Base-by-base conservation (phyloP, 2,888 invertebrate genomes). In the Calameuta idolon region DNA sequence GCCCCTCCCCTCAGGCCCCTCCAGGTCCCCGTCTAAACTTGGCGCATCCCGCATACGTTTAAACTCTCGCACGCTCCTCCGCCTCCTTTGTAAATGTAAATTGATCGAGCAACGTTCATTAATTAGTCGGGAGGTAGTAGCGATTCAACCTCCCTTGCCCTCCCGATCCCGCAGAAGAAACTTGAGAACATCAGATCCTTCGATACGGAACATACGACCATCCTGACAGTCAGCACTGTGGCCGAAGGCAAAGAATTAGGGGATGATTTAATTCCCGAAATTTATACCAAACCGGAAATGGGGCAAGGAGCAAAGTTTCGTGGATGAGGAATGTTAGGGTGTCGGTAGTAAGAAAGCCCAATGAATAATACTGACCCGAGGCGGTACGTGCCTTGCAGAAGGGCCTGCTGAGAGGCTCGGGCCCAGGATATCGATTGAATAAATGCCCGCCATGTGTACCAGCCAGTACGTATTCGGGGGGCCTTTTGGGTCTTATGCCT, bases 101-200 rank as follows among this genome's bases (percentile, higher is more conserved):
- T 90, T 87, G 88, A 89, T 89, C 87, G 87, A 87, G 89, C 86
- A 86, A 90, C 89, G 89, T 90, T 90, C 90, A 88, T 90, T 90
- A 90, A 90, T 90, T 90, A 90, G 90, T 90, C 90, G 87, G 82
- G 82, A 87, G 84, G 85, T 87, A 85, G 88, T 89, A 85, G 86
- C 87, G 86, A 84, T 82, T 82, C 79, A 83, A 81, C 82, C 76
- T n/a, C 76, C 69, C 69, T 9, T 2, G 2, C 9, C 71, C 71
- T 75, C 68, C 73, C 35, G 35, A 12, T 11, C 35, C 77, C 15
- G 40, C 78, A 33, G 55, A 55, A 15, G 23, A 55, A 55, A 23
- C 40, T 55, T 23, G 23, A 55, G 5, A 55, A 55, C 23, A 23
- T 23, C 23, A 23, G 55, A 55, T 55, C 55, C 55, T 55, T 23